These are phyloP conservation scores for Phyllostomus discolor DNA, from an alignment of 2,113 vertebrate species.

Conservation along the genomic window DNA sequence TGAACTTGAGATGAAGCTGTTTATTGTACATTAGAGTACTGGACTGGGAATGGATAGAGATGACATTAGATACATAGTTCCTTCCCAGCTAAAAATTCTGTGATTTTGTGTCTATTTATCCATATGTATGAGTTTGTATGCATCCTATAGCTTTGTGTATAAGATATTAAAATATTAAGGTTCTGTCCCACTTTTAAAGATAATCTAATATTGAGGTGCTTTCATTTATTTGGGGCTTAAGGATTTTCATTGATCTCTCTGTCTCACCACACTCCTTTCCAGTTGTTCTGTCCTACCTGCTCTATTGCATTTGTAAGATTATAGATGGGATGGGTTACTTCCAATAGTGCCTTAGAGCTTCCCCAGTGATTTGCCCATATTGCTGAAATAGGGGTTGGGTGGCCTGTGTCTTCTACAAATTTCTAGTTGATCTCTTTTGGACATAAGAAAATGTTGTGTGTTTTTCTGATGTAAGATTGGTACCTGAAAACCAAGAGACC, in stretches of 20 bases:
- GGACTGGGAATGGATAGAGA: neutral
- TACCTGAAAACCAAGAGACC: conserved; percentile 2
- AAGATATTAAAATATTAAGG: neutral
- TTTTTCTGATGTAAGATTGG: conserved; percentile 22
- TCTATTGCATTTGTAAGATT: neutral
- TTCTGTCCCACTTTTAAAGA: neutral
- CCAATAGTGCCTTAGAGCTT: neutral
- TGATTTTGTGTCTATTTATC: neutral
- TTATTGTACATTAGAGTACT: neutral
- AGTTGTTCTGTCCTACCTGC: neutral
- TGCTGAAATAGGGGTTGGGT: neutral
- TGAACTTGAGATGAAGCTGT: neutral
- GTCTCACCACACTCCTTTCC: neutral
- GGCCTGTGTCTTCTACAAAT: neutral
- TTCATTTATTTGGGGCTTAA: neutral
- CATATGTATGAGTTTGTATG: neutral
- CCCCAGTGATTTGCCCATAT: neutral
- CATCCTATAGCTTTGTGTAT: neutral
- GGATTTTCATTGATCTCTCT: neutral
- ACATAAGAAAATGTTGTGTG: neutral
- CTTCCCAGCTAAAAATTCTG: neutral
- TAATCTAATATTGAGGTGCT: neutral
- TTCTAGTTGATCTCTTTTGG: neutral
- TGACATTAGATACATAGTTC: neutral
- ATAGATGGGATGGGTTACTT: neutral